phyloP scores from a whole-genome alignment of 2,113 vertebrate genomes.

The Galbula dea region DNA sequence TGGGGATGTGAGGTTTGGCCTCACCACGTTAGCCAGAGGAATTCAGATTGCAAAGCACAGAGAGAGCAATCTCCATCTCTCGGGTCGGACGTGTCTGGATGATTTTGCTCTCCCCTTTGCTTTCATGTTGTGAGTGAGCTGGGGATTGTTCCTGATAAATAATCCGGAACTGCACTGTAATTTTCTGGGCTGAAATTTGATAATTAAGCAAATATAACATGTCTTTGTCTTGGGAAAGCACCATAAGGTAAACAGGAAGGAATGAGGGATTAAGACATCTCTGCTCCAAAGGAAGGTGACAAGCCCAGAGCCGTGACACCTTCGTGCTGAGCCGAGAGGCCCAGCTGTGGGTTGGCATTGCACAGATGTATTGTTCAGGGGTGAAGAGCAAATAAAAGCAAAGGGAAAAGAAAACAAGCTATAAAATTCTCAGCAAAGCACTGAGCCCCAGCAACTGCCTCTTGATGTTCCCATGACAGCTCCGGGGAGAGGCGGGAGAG shows the following conservation, averaged over 20 bases:
- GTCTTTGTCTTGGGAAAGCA: constrained; percentile 67
- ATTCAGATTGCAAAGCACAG: background rate
- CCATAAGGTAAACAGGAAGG: constrained; percentile 77
- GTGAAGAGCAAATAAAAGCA: constrained; percentile 76
- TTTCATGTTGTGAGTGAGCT: accelerated
- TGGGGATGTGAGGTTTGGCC: background rate
- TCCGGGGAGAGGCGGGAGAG: background rate
- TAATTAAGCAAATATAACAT: constrained; percentile 70
- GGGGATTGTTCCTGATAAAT: constrained; percentile 28
- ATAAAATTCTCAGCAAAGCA: constrained; percentile 71
- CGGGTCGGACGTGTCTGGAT: accelerated
- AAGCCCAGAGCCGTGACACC: constrained; percentile 55
- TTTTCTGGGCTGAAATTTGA: constrained; percentile 70
- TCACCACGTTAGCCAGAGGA: background rate
- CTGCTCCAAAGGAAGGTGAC: constrained; percentile 53
- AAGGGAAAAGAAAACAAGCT: constrained; percentile 77
- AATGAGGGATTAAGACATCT: constrained; percentile 72
- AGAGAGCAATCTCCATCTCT: background rate
- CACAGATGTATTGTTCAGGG: constrained; percentile 67
- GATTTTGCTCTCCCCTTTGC: background rate
- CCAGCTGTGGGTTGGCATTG: constrained; percentile 65
- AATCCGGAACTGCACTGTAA: background rate
- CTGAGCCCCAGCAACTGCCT: constrained; percentile 38
- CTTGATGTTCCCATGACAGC: constrained; percentile 68
- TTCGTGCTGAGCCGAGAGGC: constrained; percentile 6